Evolutionary conservation across 2,888 invertebrate genomes (phyloP), one percentile per base, ranked within the genome.

Genomic region (Polydesmus complanatus): DNA sequence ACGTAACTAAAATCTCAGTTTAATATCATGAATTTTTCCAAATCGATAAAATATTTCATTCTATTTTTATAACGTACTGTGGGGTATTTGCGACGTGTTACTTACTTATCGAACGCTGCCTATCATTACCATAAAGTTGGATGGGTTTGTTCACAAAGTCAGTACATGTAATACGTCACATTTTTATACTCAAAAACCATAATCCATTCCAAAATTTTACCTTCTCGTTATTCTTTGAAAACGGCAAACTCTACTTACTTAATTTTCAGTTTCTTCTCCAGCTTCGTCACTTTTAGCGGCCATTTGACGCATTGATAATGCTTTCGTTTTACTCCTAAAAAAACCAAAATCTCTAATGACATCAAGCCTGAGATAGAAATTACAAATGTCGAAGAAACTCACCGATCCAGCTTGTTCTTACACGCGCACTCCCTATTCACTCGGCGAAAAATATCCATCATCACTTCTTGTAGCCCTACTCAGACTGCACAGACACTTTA

Each of bases 341-440:
- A 2, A 54, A 58, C 2, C n/a, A 27, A 56, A 27, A 19, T 19
- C 2, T n/a, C n/a, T n/a, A n/a, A n/a, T n/a, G n/a, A n/a, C n/a
- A n/a, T n/a, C n/a, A n/a, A n/a, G n/a, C 14, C 5, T 37, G 5
- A 14, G 5, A 5, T 8, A 5, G 14, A 8, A 14, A 37, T 37
- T 37, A 14, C 14, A 8, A 14, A 37, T 37, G 37, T 37, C 37
- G 14, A 14, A 37, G 8, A 5, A 14, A n/a, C 2, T 62, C 66
- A 75, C 74, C 69, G 73, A 65, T 75, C 73, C 2, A 75, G 65
- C 26, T 70, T 67, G 23, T 74, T 66, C 56, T 70, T 68, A 65
- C 75, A 74, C 56, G 73, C 72, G 66, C 71, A 74, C 62, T 76
- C 74, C 48, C 73, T 72, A 65, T 73, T 71, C 67, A 74, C 67